Evolutionary conservation across 2,113 vertebrate genomes (phyloP).

Genomic region (Meles meles): DNA sequence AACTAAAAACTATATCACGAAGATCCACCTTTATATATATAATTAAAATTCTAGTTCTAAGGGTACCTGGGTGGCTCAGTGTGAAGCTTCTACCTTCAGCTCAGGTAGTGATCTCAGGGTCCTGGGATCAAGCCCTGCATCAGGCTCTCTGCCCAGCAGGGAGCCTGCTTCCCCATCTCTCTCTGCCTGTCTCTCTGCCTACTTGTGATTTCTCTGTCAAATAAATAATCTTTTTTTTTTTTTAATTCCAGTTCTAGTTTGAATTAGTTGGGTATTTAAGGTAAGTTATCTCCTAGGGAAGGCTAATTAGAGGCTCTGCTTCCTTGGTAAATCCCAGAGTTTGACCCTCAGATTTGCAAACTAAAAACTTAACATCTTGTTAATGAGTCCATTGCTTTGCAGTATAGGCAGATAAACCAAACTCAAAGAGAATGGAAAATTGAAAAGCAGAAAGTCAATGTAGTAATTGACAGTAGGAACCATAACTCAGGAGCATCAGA

Average conservation of each 20-base stretch:
- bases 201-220: too few relatives aligned
- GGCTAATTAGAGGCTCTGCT: not conserved
- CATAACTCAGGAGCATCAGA: not conserved
- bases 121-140: too few relatives aligned
- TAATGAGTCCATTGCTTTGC: not conserved
- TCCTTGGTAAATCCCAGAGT: not conserved
- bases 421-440: not conserved
- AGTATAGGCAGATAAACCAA: not conserved
- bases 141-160: too few relatives aligned
- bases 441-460: not conserved
- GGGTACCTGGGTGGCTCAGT: too few relatives aligned
- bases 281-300: not conserved
- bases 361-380: not conserved
- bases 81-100: too few relatives aligned
- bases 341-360: not conserved
- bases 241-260: not conserved
- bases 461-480: not conserved
- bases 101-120: too few relatives aligned
- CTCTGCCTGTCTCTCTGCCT: too few relatives aligned
- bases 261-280: conserved; percentile 9
- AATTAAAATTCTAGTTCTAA: not conserved
- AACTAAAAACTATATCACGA: not conserved
- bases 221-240: too few relatives aligned
- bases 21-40: not conserved
- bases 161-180: too few relatives aligned